These are phyloP conservation scores for Numida meleagris DNA, from an alignment of 2,113 vertebrate genomes.

Conservation along the genomic window DNA sequence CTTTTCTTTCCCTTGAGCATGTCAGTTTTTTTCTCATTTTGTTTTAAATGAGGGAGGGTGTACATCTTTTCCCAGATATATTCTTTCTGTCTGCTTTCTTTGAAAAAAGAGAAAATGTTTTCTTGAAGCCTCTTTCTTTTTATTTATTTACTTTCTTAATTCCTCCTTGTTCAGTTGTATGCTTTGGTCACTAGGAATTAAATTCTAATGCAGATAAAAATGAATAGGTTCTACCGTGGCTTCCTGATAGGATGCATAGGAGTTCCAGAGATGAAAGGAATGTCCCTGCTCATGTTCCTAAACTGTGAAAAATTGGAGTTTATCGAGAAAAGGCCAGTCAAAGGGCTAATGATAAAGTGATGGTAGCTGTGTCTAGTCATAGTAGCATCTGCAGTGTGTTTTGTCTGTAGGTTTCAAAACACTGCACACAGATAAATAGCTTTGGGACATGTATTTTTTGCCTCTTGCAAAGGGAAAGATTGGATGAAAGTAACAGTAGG, in stretches of 20 bases:
- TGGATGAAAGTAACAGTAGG: not conserved
- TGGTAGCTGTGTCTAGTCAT: not conserved
- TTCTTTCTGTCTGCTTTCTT: not conserved
- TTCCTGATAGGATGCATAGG: not conserved
- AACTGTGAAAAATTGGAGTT: not conserved
- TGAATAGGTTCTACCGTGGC: not conserved
- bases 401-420: not conserved
- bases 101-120: not conserved
- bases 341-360: not conserved
- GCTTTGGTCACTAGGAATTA: not conserved
- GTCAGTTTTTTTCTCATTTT: not conserved
- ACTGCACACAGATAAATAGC: not conserved
- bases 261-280: not conserved
- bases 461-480: not conserved
- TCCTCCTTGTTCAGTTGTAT: not conserved
- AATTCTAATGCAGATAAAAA: not conserved
- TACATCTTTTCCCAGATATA: not conserved
- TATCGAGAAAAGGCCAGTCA: not conserved
- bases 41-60: not conserved
- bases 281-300: rapidly evolving
- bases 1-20: not conserved
- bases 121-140: not conserved
- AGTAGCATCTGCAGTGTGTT: not conserved
- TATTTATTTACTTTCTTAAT: not conserved
- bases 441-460: not conserved